phyloP scores from a whole-genome alignment of 2,888 invertebrate genomes.

The Phalangium opilio region DNA sequence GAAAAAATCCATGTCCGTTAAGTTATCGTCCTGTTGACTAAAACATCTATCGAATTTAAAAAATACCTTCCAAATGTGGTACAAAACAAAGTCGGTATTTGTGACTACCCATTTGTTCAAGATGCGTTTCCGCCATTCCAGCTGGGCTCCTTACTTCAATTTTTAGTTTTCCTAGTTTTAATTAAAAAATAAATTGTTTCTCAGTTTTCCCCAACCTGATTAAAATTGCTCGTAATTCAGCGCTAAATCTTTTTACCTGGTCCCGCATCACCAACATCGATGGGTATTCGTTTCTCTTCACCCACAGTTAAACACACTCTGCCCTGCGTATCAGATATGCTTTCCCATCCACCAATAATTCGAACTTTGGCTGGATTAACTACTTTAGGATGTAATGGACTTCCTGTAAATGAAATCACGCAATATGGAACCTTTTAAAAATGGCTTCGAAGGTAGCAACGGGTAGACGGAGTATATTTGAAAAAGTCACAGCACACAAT shows the following conservation, averaged over 20 bases:
- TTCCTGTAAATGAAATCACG: slow-evolving; percentile 42
- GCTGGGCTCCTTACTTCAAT: slow-evolving; percentile 38
- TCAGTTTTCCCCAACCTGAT: background rate
- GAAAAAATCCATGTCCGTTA: slow-evolving; percentile 2
- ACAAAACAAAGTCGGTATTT: slow-evolving; percentile 43
- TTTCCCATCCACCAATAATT: slow-evolving; percentile 74
- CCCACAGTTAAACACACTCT: slow-evolving; percentile 35
- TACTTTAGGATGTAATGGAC: slow-evolving; percentile 66
- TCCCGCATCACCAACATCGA: slow-evolving; percentile 77
- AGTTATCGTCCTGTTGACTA: background rate
- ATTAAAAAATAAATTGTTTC: background rate
- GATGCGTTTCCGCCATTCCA: slow-evolving; percentile 38
- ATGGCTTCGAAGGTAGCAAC: no score
- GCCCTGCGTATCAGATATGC: slow-evolving; percentile 50
- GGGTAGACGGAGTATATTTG: no score
- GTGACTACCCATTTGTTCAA: slow-evolving; percentile 28
- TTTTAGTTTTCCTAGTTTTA: slow-evolving; percentile 36
- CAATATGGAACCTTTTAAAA: no score
- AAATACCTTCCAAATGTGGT: slow-evolving; percentile 35
- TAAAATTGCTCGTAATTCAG: no score
- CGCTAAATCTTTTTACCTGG: slow-evolving; percentile 45
- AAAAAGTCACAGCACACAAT: no score
- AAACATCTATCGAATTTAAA: background rate
- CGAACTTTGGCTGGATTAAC: slow-evolving; percentile 54
- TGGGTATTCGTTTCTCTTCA: slow-evolving; percentile 44